Evolutionary conservation across 2,113 vertebrate species (phyloP).

Genomic region (Antigone vipio): DNA sequence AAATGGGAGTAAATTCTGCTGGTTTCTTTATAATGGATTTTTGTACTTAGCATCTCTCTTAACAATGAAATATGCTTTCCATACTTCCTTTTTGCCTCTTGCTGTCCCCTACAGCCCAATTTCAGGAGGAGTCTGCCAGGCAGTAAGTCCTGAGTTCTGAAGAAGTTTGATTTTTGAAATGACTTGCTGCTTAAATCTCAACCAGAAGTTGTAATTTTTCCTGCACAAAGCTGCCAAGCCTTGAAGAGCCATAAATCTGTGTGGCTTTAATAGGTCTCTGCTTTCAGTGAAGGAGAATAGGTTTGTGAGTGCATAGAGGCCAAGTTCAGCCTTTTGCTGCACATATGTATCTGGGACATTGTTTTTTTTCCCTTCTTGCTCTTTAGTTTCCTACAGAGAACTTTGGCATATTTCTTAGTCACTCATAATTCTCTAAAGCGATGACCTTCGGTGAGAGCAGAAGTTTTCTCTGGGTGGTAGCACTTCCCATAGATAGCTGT

Average conservation of each 20-base stretch:
- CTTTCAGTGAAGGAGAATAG: not conserved
- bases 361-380: not conserved
- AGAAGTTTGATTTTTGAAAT: constrained; percentile 13
- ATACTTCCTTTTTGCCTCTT: not conserved
- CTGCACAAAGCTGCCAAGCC: not conserved
- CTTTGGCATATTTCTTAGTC: not conserved
- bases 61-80: not conserved
- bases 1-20: not conserved
- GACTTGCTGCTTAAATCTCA: not conserved
- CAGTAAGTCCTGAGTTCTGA: not conserved
- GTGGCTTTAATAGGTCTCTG: not conserved
- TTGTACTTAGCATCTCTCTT: not conserved
- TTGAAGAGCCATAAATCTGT: not conserved
- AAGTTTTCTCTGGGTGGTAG: not conserved
- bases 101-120: not conserved
- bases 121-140: not conserved
- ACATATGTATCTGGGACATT: not conserved
- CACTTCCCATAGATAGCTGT: not conserved
- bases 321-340: not conserved
- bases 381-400: not conserved
- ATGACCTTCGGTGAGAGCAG: not conserved
- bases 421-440: not conserved
- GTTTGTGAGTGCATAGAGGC: not conserved
- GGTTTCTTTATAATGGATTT: not conserved
- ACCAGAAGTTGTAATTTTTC: not conserved